Conservation (phyloP, 2,888 invertebrate genomes). For the Disparrhopalites patrizii region DNA sequence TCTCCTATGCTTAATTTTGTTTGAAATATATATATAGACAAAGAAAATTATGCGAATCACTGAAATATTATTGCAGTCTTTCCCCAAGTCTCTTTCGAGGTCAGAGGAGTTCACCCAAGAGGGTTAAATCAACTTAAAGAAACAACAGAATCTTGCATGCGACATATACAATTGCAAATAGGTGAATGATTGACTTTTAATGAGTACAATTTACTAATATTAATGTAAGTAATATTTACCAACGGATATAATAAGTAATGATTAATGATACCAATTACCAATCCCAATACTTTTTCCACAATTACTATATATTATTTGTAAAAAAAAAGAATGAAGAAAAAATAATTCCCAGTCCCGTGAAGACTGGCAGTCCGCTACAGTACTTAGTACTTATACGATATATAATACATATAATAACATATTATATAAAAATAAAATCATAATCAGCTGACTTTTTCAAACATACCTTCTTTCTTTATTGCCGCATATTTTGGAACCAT, state of each 20-base stretch:
- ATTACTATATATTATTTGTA: too few relatives aligned
- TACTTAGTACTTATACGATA: slow-evolving; percentile 10
- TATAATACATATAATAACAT: too few relatives aligned
- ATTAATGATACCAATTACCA: slow-evolving; percentile 10
- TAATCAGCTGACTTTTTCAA: slow-evolving; percentile 17
- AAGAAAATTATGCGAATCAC: too few relatives aligned
- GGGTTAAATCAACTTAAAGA: not conserved
- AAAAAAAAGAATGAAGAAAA: too few relatives aligned
- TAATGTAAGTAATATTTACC: too few relatives aligned
- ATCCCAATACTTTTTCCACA: slow-evolving; percentile 13
- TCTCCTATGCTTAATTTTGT: too few relatives aligned
- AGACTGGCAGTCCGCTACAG: slow-evolving; percentile 13
- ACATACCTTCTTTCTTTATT: too few relatives aligned
- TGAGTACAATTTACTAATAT: slow-evolving; percentile 23
- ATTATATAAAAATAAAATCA: slow-evolving; percentile 18
- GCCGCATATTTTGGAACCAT: too few relatives aligned
- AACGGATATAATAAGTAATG: too few relatives aligned
- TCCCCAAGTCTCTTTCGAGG: too few relatives aligned
- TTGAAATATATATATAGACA: too few relatives aligned
- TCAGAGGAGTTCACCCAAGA: not conserved
- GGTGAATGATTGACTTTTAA: slow-evolving; percentile 12
- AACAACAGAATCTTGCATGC: not conserved
- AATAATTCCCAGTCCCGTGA: slow-evolving; percentile 11
- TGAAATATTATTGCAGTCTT: too few relatives aligned
- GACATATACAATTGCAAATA: slow-evolving; percentile 7